Conservation (phyloP, 2,888 invertebrate species). For the Heliconius sara region DNA sequence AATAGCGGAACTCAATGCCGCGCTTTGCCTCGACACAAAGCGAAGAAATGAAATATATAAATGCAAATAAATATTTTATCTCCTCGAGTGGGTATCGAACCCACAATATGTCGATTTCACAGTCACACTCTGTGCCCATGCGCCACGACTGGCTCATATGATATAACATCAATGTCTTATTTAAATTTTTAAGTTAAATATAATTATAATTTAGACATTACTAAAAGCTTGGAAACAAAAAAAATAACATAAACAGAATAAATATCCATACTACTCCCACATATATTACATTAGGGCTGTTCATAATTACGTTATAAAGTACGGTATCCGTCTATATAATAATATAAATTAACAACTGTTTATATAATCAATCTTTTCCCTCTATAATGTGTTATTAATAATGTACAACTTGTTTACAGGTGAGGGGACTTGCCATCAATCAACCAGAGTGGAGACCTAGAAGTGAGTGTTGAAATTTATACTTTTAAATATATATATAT, state of each 20-base stretch:
- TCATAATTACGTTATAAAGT: background rate
- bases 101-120: too few relatives aligned
- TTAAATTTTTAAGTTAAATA: background rate
- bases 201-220: too few relatives aligned
- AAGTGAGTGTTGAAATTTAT: constrained; percentile 9
- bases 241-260: too few relatives aligned
- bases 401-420: constrained; percentile 22
- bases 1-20: too few relatives aligned
- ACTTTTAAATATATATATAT: background rate
- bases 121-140: too few relatives aligned
- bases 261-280: background rate
- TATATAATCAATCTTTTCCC: constrained; percentile 13
- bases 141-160: too few relatives aligned
- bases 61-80: too few relatives aligned
- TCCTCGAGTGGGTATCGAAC: too few relatives aligned
- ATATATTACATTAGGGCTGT: background rate
- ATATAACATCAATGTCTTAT: background rate
- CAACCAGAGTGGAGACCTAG: background rate
- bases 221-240: too few relatives aligned
- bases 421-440: constrained; percentile 13
- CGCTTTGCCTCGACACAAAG: too few relatives aligned
- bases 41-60: too few relatives aligned
- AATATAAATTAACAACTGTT: constrained; percentile 9
- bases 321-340: background rate
- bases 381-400: constrained; percentile 12